Evolutionary conservation across 35 echinoderm and acorn worm genomes (phyloP).

Genomic region (Ophiothrix spiculata): DNA sequence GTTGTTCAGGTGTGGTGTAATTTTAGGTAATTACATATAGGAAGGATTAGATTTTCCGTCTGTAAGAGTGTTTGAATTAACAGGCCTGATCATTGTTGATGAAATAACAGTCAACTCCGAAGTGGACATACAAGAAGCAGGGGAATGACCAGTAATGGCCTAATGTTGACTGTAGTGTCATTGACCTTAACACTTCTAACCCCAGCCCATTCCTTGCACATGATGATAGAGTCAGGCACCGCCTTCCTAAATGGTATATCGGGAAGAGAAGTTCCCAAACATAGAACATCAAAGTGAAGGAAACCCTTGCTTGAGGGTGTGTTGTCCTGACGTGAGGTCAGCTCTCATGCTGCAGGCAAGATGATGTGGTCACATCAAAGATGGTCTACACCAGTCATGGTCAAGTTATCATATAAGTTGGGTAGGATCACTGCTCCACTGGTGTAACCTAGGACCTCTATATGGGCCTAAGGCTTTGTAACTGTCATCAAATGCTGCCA

Average conservation of each 20-base stretch:
- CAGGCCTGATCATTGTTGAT: neutral
- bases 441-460: constrained; percentile 7
- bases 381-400: neutral
- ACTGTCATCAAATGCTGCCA: constrained; percentile 8
- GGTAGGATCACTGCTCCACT: neutral
- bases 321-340: constrained; percentile 3
- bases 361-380: neutral
- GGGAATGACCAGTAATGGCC: constrained; percentile 11
- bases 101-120: neutral
- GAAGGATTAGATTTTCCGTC: neutral
- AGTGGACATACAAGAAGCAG: neutral
- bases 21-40: neutral
- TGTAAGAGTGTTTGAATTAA: neutral
- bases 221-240: constrained; percentile 2
- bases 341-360: neutral
- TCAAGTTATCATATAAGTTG: neutral
- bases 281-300: neutral
- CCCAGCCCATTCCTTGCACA: constrained; percentile 2
- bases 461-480: neutral
- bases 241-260: neutral
- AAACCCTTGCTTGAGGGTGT: neutral
- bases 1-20: neutral
- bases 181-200: neutral
- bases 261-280: neutral
- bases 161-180: constrained; percentile 10